Evolutionary conservation across 2,797 vertebrate species (phyloP), one percentile per base, ranked within the genome.

Genomic region (Periophthalmus magnuspinnatus): DNA sequence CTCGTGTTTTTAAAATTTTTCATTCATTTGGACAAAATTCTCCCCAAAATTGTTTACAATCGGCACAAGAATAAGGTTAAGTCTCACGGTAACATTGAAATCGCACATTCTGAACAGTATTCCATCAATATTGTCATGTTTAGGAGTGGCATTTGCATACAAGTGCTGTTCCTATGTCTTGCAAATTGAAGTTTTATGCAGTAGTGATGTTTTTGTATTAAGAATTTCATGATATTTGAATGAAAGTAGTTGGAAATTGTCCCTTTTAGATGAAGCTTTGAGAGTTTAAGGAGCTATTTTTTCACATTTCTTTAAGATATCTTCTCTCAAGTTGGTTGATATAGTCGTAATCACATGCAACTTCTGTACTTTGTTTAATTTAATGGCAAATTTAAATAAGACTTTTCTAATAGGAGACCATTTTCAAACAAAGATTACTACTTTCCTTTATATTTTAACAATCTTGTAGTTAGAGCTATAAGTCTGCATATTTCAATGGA

Each of bases 41-140:
- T 83, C 75, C 69, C 77, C 70, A 71, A 76, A 69, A 71, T 61
- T 0, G 73, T 74, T 81, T 55, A 75, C 72, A 78, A 56, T 75
- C 66, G 1, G 61, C 77, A 78, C 79, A 83, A 90, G 86, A 45
- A 80, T 86, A 89, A 90, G 83, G 80, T 38, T 57, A 81, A 86
- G 89, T 87, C 90, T 90, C 88, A 61, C 59, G 86, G 74, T 57
- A 67, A 83, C 83, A 81, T 75, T 86, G 80, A 86, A 86, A 86
- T 84, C 88, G 83, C 84, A 91, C 84, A 77, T 34, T 59, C 82
- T 70, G 75, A 73, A 76, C 32, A 81, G 63, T 67, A 79, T 71
- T 82, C 71, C 47, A 72, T 8, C 13, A 1, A 8, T 45, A 5
- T 47, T 16, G 8, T 47, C 38, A 14, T 47, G 21, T 47, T 8